These are phyloP conservation scores for Aphidoletes aphidimyza DNA, from an alignment of 2,888 invertebrate genomes.

Conservation along the genomic window DNA sequence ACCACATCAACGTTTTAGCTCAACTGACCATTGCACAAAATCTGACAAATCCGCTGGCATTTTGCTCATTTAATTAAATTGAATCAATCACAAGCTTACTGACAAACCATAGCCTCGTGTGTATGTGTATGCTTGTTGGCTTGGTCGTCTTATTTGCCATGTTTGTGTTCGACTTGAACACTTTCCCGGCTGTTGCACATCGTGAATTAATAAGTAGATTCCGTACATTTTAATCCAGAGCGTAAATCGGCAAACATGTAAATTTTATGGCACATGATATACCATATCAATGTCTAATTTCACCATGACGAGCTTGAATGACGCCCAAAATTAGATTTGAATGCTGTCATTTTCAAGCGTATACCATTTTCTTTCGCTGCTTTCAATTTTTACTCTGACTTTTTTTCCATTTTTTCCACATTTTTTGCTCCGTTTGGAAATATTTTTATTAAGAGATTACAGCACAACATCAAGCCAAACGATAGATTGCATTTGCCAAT, in stretches of 20 bases:
- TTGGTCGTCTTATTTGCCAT: no score
- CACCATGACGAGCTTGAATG: constrained; percentile 6
- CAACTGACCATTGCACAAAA: background rate
- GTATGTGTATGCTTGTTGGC: no score
- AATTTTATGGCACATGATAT: constrained; percentile 36
- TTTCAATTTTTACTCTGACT: background rate
- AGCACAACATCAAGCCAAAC: background rate
- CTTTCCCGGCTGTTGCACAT: no score
- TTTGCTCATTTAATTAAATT: constrained; percentile 45
- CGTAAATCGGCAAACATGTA: background rate
- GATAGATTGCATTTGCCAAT: constrained; percentile 43
- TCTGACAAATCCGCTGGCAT: constrained; percentile 29
- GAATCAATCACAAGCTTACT: background rate
- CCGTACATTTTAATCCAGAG: background rate
- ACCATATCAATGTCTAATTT: constrained; percentile 46
- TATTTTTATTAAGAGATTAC: background rate
- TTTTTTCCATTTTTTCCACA: background rate
- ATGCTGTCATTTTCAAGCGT: background rate
- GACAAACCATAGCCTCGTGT: background rate
- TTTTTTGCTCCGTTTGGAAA: background rate
- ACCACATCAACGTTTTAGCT: background rate
- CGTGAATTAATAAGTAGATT: constrained; percentile 31
- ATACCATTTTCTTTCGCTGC: background rate
- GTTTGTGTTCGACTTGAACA: no score
- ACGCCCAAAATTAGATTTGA: constrained; percentile 55